Evolutionary conservation across 2,113 vertebrate genomes (phyloP), one percentile per base, ranked within the genome.

Genomic region (Corydoras maculifer): DNA sequence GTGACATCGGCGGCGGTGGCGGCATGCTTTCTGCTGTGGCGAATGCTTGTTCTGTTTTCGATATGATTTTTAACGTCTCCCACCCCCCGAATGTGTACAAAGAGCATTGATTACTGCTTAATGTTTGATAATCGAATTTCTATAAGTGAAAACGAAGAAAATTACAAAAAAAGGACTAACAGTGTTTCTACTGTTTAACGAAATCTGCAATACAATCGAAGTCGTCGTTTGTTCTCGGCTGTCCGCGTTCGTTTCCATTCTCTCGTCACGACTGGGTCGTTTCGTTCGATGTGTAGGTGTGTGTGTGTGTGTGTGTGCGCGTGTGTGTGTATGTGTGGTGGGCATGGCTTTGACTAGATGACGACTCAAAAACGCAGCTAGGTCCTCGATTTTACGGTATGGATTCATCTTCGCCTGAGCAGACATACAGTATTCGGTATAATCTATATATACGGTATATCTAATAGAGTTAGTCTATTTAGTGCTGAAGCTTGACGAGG

Each of bases 401-500:
- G 93, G 89, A 91, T 92, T 93, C 87, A 94, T 90, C 91, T 88
- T 91, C 90, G 92, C 92, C 94, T 93, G 92, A 92, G 90, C 90
- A 92, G 93, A 93, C 95, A 90, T 94, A 92, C 94, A 97, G 94
- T 99, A 95, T 98, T 97, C 91, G 90, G 94, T 94, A 91, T 90
- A 65, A 67, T 71, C 29, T 88, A 85, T 88, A 87, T 70, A 77
- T 83, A 83, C 77, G 83, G 62, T 82, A 85, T 86, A 86, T 88
- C 87, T 82, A 85, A 87, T 93, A 93, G 92, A 92, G 91, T 90
- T 91, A 88, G 93, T 91, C 88, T 96, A 95, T 94, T 94, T 95
- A 94, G 92, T 94, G 89, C 95, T 91, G 92, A 97, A 92, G 94
- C 94, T 99, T 98, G 94, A 97, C 91, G 90, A 94, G 90, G 93